phyloP scores from a whole-genome alignment of 2,113 vertebrate species.

The Pachycephala philippinensis region DNA sequence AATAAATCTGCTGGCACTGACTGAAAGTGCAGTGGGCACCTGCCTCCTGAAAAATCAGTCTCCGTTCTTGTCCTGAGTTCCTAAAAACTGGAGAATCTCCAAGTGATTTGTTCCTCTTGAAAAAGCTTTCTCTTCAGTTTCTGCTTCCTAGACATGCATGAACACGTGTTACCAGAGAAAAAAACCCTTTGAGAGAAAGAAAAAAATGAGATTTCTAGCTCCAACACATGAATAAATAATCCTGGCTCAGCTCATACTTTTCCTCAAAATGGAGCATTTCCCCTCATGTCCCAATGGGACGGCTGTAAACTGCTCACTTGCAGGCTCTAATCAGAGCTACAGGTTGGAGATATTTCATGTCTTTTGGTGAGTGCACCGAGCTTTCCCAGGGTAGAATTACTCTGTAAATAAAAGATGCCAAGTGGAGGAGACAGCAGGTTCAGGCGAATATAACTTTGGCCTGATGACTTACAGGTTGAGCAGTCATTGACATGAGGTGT shows the following conservation, averaged over 20 bases:
- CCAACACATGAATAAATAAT: slow-evolving; percentile 11
- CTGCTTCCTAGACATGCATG: background rate
- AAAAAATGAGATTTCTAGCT: background rate
- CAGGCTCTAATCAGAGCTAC: background rate
- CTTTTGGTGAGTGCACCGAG: background rate
- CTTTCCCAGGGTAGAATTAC: background rate
- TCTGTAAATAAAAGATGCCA: background rate
- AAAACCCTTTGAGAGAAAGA: background rate
- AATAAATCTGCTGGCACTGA: background rate
- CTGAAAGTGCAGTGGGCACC: background rate
- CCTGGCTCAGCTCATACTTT: background rate
- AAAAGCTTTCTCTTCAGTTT: background rate
- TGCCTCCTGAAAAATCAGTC: background rate
- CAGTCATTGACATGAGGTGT: background rate
- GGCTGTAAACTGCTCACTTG: background rate
- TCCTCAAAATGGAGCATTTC: slow-evolving; percentile 4
- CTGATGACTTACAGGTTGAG: background rate
- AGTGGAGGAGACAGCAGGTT: background rate
- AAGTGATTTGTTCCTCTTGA: background rate
- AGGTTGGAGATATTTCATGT: background rate
- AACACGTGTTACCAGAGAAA: background rate
- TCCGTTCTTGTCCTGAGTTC: background rate
- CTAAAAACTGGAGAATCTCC: background rate
- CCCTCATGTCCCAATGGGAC: background rate
- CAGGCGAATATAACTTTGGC: background rate